These are phyloP conservation scores for Aporophyla nigra DNA, from an alignment of 2,888 invertebrate species.

Conservation along the genomic window DNA sequence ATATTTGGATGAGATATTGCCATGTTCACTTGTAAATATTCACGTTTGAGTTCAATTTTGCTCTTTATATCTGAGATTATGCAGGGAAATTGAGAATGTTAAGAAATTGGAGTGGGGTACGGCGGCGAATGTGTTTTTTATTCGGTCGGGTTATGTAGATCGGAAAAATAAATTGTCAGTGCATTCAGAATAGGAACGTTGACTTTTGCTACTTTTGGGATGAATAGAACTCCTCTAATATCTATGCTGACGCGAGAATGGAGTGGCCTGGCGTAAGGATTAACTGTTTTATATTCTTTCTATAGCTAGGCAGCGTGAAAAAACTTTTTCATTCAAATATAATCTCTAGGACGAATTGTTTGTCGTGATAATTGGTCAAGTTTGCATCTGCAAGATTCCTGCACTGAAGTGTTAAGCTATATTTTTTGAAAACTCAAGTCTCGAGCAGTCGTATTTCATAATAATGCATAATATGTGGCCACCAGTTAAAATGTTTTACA, in stretches of 20 bases:
- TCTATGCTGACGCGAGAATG: slow-evolving; percentile 49
- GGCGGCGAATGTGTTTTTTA: slow-evolving; percentile 56
- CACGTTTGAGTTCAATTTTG: slow-evolving; percentile 69
- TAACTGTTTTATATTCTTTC: slow-evolving; percentile 19
- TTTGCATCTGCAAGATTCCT: not conserved
- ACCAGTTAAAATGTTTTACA: not conserved
- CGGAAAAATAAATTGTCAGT: slow-evolving; percentile 58
- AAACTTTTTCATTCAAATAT: not conserved
- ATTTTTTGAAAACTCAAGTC: slow-evolving; percentile 4
- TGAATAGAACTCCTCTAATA: slow-evolving; percentile 60
- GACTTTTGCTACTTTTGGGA: slow-evolving; percentile 51
- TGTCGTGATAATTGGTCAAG: not conserved
- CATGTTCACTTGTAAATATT: slow-evolving; percentile 75
- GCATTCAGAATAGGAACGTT: slow-evolving; percentile 58
- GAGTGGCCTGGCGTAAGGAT: slow-evolving; percentile 22
- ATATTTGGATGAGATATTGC: slow-evolving; percentile 77
- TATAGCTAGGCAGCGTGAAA: not conserved
- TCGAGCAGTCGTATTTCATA: not conserved
- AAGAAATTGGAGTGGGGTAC: slow-evolving; percentile 52
- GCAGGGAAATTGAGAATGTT: slow-evolving; percentile 57
- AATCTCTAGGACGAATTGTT: not conserved
- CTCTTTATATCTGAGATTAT: slow-evolving; percentile 66
- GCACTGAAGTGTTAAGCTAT: not conserved
- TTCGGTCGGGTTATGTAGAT: slow-evolving; percentile 54
- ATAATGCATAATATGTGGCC: not conserved